These are phyloP conservation scores for Micropoecilia bifurca DNA, from an alignment of 2,797 vertebrate genomes.

Conservation along the genomic window DNA sequence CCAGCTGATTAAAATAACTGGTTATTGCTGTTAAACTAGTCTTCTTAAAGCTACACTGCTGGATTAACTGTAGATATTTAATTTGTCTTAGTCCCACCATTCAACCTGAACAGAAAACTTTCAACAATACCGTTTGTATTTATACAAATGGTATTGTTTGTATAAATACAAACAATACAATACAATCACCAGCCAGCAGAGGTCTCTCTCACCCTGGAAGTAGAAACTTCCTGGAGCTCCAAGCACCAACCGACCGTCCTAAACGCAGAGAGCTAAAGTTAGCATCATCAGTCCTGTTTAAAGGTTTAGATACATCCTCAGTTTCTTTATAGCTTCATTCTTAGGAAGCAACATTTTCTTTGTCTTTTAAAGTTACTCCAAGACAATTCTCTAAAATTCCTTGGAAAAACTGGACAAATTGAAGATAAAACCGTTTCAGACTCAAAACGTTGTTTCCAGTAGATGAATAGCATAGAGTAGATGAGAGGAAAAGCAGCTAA, in stretches of 20 bases:
- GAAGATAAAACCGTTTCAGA: neutral
- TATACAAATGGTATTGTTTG: too few species aligned
- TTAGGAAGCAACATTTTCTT: neutral
- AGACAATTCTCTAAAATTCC: neutral
- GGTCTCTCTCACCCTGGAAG: constrained; percentile 39
- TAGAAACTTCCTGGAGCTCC: constrained; percentile 46
- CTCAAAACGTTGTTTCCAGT: neutral
- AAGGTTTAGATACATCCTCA: neutral
- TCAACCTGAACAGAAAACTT: neutral
- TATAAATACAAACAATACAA: too few species aligned
- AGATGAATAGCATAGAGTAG: neutral
- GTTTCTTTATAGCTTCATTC: neutral
- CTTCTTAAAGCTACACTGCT: neutral
- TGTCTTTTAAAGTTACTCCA: neutral
- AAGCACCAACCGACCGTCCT: constrained; percentile 24
- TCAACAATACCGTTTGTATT: neutral
- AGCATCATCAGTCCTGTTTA: neutral
- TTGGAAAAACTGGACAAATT: neutral
- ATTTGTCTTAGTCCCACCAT: neutral
- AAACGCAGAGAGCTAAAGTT: neutral
- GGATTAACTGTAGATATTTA: neutral
- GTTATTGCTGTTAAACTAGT: neutral
- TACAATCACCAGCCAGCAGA: neutral
- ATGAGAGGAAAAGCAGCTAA: neutral
- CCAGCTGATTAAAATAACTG: neutral